These are phyloP conservation scores for Labrus mixtus DNA, from an alignment of 2,113 vertebrate genomes.

Conservation along the genomic window DNA sequence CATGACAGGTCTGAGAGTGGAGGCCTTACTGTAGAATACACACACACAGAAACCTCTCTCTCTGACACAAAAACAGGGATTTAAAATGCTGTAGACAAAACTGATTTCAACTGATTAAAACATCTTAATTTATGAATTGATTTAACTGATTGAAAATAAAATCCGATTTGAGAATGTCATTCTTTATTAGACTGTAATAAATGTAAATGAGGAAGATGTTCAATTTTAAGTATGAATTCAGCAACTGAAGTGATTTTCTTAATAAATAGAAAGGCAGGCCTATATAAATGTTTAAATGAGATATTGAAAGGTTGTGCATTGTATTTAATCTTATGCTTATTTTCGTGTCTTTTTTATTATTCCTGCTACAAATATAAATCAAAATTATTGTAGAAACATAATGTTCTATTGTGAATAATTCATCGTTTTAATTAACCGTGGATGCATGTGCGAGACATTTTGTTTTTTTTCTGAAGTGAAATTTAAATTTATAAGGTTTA, in stretches of 20 bases:
- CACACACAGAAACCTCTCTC: neutral
- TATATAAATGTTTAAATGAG: neutral
- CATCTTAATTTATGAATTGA: conserved; percentile 14
- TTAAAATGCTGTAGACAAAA: too few species aligned
- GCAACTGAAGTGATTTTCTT: too few species aligned
- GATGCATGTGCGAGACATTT: too few species aligned
- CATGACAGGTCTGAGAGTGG: conserved; percentile 72
- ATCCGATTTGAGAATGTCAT: too few species aligned
- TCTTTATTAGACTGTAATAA: neutral
- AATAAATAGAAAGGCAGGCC: too few species aligned
- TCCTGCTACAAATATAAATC: too few species aligned
- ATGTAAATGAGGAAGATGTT: neutral
- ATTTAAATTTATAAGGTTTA: too few species aligned
- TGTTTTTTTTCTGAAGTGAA: too few species aligned
- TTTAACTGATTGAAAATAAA: conserved; percentile 2
- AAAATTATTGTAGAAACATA: too few species aligned
- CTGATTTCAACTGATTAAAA: neutral
- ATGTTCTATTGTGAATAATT: too few species aligned
- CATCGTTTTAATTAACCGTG: too few species aligned
- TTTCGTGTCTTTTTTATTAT: neutral
- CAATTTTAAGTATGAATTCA: too few species aligned
- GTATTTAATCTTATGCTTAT: neutral
- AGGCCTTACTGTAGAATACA: conserved; percentile 76
- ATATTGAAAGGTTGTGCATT: neutral
- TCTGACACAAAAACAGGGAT: neutral